A percentile compares a stretch with the other conserved stretches of the same genome.
These are phyloP conservation scores for Metalampra italica DNA, from an alignment of 2,888 invertebrate genomes.

Conservation along the genomic window DNA sequence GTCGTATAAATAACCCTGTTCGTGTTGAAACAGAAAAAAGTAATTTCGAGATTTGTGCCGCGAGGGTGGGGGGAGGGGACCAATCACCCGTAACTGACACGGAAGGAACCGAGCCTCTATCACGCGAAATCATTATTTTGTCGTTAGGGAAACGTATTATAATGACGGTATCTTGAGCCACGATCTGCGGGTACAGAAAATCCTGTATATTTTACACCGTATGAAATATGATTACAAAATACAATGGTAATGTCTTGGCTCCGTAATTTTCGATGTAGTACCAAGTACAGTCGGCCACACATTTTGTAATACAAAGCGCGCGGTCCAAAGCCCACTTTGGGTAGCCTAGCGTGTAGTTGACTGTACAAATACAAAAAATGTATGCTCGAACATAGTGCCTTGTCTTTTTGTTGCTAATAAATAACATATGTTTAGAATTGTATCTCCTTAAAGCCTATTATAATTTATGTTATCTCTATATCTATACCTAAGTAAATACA, in stretches of 20 bases:
- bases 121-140: constrained; percentile 77
- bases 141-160: constrained; percentile 67
- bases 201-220: constrained; percentile 9
- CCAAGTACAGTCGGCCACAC: too few species aligned
- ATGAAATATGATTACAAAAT: not conserved
- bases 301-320: too few species aligned
- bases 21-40: constrained; percentile 65
- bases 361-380: too few species aligned
- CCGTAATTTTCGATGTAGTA: too few species aligned
- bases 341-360: too few species aligned
- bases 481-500: too few species aligned
- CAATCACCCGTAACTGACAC: constrained; percentile 74
- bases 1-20: constrained; percentile 52
- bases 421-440: too few species aligned
- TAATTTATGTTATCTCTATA: too few species aligned
- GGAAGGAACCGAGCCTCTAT: constrained; percentile 62
- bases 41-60: constrained; percentile 67
- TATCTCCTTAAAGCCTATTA: too few species aligned
- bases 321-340: too few species aligned
- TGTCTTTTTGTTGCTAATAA: too few species aligned
- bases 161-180: constrained; percentile 49
- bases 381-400: too few species aligned
- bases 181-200: constrained; percentile 35
- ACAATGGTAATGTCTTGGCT: not conserved
- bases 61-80: constrained; percentile 39